A percentile compares a stretch with the other conserved stretches of the same genome.
These are phyloP conservation scores for Pteronura brasiliensis DNA, from an alignment of 2,113 vertebrate species.

Conservation along the genomic window DNA sequence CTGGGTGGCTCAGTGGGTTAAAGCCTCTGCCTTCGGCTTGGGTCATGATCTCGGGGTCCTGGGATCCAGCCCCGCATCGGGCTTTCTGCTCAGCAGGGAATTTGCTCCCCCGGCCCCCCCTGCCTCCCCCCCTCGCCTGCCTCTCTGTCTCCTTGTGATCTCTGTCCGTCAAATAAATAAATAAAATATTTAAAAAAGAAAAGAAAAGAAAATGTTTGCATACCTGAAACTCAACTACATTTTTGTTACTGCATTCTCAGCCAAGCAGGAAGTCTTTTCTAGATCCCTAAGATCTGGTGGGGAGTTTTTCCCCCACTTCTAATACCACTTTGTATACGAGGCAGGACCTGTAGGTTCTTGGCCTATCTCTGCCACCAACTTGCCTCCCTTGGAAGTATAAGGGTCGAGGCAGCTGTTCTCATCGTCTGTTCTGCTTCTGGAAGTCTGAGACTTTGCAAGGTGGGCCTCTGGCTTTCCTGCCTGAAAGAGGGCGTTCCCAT, in stretches of 20 bases:
- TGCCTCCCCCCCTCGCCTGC: too few species aligned
- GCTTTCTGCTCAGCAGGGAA: too few species aligned
- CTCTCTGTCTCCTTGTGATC: too few species aligned
- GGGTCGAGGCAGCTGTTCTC: neutral
- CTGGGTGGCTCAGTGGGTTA: too few species aligned
- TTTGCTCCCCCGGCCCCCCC: too few species aligned
- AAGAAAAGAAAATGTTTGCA: neutral
- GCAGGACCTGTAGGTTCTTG: neutral
- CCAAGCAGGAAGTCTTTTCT: neutral
- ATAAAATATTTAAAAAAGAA: too few species aligned
- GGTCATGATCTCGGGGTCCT: too few species aligned
- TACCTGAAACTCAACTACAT: neutral
- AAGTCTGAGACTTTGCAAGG: neutral
- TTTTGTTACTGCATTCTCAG: neutral
- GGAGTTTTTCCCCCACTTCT: neutral
- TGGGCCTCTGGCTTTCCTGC: conserved; percentile 8
- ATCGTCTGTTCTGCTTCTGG: neutral
- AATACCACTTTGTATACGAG: neutral
- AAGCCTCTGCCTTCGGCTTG: too few species aligned
- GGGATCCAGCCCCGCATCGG: too few species aligned
- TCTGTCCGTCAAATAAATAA: too few species aligned
- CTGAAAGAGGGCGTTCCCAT: neutral
- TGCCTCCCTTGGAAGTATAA: neutral
- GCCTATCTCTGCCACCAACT: neutral
- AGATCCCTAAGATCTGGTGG: neutral